Percentiles rank a stretch among this genome's conserved stretches.
phyloP scores from a whole-genome alignment of 2,797 vertebrate genomes.

The Telmatherina bonti region DNA sequence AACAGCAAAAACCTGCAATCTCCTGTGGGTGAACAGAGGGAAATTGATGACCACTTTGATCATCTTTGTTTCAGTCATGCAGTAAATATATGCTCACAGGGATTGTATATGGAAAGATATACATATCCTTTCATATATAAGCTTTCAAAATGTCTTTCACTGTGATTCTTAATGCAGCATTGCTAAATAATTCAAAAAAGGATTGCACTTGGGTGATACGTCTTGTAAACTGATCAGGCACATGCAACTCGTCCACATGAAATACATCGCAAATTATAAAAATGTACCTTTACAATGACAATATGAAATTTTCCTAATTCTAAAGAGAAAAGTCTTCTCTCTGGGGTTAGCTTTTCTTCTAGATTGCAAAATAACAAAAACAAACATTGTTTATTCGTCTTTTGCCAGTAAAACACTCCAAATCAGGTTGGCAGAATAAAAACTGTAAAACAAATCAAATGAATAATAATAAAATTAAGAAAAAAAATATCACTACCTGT shows the following conservation, averaged over 20 bases:
- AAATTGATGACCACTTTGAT: neutral
- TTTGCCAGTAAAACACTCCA: neutral
- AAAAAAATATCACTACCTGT: neutral
- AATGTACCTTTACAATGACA: neutral
- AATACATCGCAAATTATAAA: constrained; percentile 4
- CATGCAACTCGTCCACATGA: constrained; percentile 19
- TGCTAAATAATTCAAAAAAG: constrained; percentile 54
- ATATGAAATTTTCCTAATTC: neutral
- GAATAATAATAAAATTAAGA: neutral
- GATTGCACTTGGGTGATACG: constrained; percentile 26
- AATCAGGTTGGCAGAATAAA: too few species aligned
- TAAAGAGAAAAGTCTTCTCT: neutral
- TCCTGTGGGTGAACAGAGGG: neutral
- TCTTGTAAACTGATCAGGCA: constrained; percentile 28
- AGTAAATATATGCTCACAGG: neutral
- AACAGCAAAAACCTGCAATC: constrained; percentile 17
- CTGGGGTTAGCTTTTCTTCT: neutral
- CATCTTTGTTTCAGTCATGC: constrained; percentile 9
- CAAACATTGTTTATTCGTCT: neutral
- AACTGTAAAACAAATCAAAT: neutral
- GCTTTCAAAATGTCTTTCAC: constrained; percentile 25
- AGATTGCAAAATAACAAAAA: too few species aligned
- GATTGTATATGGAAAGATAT: neutral
- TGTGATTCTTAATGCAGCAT: constrained; percentile 28
- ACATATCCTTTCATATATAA: neutral